These are phyloP conservation scores for Tetraodon nigroviridis DNA, from an alignment of 2,113 vertebrate genomes.

Conservation along the genomic window DNA sequence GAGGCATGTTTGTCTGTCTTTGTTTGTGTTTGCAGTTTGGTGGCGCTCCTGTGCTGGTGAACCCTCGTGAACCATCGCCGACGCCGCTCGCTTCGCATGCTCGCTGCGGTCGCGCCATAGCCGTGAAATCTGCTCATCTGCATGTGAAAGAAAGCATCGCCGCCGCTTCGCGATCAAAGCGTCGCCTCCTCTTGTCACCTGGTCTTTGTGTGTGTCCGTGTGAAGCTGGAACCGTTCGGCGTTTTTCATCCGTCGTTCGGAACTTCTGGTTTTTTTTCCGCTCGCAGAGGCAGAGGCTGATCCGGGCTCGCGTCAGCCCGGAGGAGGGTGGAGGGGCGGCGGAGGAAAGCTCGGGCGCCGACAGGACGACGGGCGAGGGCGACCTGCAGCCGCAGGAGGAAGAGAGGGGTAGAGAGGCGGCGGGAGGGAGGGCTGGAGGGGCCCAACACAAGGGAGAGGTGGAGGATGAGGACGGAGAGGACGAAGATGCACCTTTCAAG, in stretches of 20 bases:
- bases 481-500: constrained; percentile 53
- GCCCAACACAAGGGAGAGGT: constrained; percentile 59
- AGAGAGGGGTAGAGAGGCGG: constrained; percentile 35
- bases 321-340: constrained; percentile 50
- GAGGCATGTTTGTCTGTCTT: constrained; percentile 52
- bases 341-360: constrained; percentile 37
- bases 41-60: too few species aligned
- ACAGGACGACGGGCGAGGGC: constrained; percentile 49
- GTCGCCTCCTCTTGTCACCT: too few species aligned
- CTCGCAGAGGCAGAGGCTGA: constrained; percentile 75
- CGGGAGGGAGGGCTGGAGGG: constrained; percentile 23
- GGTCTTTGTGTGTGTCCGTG: not conserved
- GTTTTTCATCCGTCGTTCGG: not conserved
- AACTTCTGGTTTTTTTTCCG: not conserved
- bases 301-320: constrained; percentile 50
- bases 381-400: constrained; percentile 48
- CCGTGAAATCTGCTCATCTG: too few species aligned
- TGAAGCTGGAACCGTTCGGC: constrained; percentile 3
- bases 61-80: too few species aligned
- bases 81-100: too few species aligned
- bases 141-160: too few species aligned
- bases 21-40: too few species aligned
- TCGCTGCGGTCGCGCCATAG: too few species aligned
- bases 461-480: constrained; percentile 55
- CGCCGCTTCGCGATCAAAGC: too few species aligned